phyloP scores from a whole-genome alignment of 2,113 vertebrate species.

The Microtus oregoni region DNA sequence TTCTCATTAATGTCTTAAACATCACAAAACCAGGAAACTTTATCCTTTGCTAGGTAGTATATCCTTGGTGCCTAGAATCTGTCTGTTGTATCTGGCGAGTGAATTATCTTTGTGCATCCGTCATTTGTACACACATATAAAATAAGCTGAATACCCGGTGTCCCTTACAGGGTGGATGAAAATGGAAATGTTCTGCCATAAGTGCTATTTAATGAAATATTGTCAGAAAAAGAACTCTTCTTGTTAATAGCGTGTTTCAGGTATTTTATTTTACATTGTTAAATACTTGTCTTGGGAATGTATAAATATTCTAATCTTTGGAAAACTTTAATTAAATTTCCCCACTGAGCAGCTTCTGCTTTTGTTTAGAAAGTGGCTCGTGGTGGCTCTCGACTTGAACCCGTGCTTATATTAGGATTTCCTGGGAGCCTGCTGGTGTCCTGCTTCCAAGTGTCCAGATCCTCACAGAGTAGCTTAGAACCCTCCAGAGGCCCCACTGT shows the following conservation, averaged over 20 bases:
- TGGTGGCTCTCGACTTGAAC: neutral
- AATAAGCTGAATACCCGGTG: neutral
- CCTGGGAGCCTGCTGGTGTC: constrained; percentile 5
- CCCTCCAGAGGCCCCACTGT: constrained; percentile 9
- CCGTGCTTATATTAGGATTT: constrained; percentile 21
- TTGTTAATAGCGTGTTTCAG: neutral
- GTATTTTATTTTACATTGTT: constrained; percentile 45
- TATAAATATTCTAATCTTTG: constrained; percentile 27
- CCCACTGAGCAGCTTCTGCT: neutral
- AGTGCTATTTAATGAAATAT: constrained; percentile 31
- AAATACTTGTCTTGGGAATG: constrained; percentile 38
- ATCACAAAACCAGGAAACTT: neutral
- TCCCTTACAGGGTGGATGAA: neutral
- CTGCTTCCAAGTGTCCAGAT: neutral
- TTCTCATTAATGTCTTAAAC: neutral
- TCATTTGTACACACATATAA: neutral
- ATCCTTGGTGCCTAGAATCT: neutral
- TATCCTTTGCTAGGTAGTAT: neutral
- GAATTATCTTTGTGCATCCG: neutral
- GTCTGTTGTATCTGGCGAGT: neutral
- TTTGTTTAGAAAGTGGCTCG: constrained; percentile 3
- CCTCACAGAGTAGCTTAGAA: constrained; percentile 36
- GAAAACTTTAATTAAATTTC: constrained; percentile 24
- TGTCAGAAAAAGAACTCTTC: neutral
- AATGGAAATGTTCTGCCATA: constrained; percentile 3